phyloP scores from a whole-genome alignment of 2,113 vertebrate genomes.

The Prolemur simus region DNA sequence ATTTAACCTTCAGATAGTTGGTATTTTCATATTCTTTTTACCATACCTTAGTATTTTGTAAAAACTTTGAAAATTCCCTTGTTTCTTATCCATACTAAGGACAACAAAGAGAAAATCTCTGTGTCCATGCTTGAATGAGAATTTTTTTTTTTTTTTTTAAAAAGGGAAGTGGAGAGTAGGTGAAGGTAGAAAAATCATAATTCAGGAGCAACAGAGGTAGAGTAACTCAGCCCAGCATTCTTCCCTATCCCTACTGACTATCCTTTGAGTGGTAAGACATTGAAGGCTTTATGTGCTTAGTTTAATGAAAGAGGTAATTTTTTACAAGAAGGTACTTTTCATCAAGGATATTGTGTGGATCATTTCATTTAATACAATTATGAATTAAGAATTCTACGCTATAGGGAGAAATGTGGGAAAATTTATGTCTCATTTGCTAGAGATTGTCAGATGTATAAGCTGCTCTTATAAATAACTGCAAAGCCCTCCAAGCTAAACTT shows the following conservation, averaged over 20 bases:
- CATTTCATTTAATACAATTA: background rate
- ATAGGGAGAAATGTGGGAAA: background rate
- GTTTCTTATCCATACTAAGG: background rate
- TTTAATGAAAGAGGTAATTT: background rate
- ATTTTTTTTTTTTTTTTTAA: no score
- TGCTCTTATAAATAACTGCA: background rate
- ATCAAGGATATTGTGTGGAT: background rate
- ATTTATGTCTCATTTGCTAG: background rate
- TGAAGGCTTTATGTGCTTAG: background rate
- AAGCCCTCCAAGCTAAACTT: background rate
- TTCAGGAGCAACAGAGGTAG: background rate
- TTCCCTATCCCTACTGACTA: background rate
- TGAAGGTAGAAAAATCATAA: background rate
- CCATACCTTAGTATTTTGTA: background rate
- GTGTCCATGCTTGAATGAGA: background rate
- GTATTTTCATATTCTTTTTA: background rate
- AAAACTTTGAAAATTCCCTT: background rate
- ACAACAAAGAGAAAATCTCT: background rate
- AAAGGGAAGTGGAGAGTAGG: background rate
- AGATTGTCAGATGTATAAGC: constrained; percentile 31
- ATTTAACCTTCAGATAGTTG: background rate
- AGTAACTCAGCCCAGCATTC: background rate
- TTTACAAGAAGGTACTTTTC: background rate
- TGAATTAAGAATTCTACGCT: background rate
- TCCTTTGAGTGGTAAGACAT: background rate